These are phyloP conservation scores for Artibeus lituratus DNA, from an alignment of 2,797 vertebrate species.

Conservation along the genomic window DNA sequence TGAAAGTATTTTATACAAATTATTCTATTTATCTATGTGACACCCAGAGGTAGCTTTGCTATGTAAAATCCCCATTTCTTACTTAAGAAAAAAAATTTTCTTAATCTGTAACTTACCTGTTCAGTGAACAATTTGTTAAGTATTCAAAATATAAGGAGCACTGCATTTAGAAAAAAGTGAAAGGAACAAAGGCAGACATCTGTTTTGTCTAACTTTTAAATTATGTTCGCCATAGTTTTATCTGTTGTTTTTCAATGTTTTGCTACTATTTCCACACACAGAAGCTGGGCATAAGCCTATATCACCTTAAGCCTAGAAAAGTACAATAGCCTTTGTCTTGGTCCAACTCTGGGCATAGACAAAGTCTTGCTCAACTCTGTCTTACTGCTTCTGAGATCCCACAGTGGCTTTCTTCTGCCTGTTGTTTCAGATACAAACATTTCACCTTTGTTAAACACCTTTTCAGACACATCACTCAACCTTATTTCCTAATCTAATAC, in stretches of 20 bases:
- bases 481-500: not conserved
- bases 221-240: not conserved
- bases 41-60: not conserved
- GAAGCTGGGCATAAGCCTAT: not conserved
- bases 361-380: not conserved
- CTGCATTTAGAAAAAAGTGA: not conserved
- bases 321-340: not conserved
- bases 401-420: not conserved
- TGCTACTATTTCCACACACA: not conserved
- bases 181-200: not conserved
- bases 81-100: not conserved
- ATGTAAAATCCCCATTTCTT: not conserved
- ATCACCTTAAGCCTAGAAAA: not conserved
- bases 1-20: slow-evolving; percentile 36
- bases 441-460: not conserved
- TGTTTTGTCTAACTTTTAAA: not conserved
- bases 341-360: not conserved
- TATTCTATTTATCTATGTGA: slow-evolving; percentile 38
- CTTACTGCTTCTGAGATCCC: not conserved
- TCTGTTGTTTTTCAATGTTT: not conserved
- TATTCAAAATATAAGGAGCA: not conserved
- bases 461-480: not conserved
- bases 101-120: not conserved
- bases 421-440: not conserved
- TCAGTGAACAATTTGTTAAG: not conserved